Base-by-base conservation (phyloP, 2,888 invertebrate genomes). In the Asteroscopus sphinx region DNA sequence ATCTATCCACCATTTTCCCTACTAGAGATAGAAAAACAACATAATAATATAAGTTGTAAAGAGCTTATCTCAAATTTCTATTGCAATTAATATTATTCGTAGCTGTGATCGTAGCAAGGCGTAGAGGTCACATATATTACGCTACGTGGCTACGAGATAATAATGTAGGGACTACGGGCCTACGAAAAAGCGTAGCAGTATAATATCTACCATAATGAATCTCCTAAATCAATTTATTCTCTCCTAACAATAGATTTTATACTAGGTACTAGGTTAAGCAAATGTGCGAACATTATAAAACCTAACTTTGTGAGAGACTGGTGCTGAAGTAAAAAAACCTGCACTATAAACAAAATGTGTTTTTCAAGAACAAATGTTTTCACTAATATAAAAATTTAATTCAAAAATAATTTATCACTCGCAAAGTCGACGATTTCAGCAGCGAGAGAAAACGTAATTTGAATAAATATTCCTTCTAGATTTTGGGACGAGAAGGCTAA, bases 401-500 rank as follows among this genome's bases (percentile, higher is more conserved):
- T 48, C 56, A 53, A 35, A 69, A 65, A 70, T 73, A 68, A 69
- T 70, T 71, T 74, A 71, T 70, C 55, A 55, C 48, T 59, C 40
- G 17, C 42, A 36, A 60, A 55, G 37, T 57, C 71, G 58, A 44
- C 66, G 47, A 57, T 48, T 48, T 48, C 39, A 51, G 39, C 42
- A 46, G 39, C 45, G 60, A 42, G 33, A 35, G 62, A 67, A 60
- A 55, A 68, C 41, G 42, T 60, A 68, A 76, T 73, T 73, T 73
- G 58, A 73, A 73, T 73, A 73, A 73, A 73, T 60, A 70, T 68
- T 63, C 63, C 64, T 62, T 47, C 68, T 67, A 67, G 62, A 41
- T 70, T 62, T 67, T 40, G 39, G 44, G 46, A 52, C 33, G 57
- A 54, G 40, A 44, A 52, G 40, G 16, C n/a, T 21, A 56, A 62